These are phyloP conservation scores for Scaptomyza polygonia DNA, from an alignment of 2,888 invertebrate genomes.

Conservation along the genomic window DNA sequence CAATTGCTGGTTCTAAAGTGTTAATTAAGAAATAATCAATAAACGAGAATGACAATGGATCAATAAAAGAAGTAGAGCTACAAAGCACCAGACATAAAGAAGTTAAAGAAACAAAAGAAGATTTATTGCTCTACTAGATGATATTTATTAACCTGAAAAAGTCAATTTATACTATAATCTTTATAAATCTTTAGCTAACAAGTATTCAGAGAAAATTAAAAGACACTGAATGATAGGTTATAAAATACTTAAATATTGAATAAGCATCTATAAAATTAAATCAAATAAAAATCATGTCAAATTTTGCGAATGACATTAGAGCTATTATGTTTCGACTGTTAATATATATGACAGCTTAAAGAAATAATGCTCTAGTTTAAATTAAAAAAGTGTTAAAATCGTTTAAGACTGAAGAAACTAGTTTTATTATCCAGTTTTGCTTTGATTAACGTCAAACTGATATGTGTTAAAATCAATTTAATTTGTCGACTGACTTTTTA, in stretches of 20 bases:
- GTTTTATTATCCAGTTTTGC: not conserved
- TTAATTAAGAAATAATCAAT: slow-evolving; percentile 73
- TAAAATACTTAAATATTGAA: not conserved
- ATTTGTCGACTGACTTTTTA: not conserved
- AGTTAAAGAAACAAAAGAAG: not conserved
- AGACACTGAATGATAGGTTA: not conserved
- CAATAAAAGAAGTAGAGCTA: slow-evolving; percentile 50
- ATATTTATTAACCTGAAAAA: not conserved
- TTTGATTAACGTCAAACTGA: not conserved
- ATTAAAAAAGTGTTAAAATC: not conserved
- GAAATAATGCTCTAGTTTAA: not conserved
- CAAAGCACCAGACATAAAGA: slow-evolving; percentile 16
- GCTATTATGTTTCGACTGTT: not conserved
- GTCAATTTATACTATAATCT: not conserved
- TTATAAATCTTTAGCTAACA: not conserved
- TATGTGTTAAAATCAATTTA: not conserved
- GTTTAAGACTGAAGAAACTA: not conserved
- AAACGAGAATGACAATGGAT: slow-evolving; percentile 46
- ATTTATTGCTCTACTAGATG: slow-evolving; percentile 2
- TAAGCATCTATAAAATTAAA: not conserved
- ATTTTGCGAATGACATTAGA: not conserved
- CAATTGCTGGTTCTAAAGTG: slow-evolving; percentile 54
- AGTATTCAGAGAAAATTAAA: not conserved
- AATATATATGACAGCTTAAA: not conserved
- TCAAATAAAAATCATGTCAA: not conserved